These are phyloP conservation scores for Brachymystax lenok DNA, from an alignment of 2,797 vertebrate species.

Conservation along the genomic window DNA sequence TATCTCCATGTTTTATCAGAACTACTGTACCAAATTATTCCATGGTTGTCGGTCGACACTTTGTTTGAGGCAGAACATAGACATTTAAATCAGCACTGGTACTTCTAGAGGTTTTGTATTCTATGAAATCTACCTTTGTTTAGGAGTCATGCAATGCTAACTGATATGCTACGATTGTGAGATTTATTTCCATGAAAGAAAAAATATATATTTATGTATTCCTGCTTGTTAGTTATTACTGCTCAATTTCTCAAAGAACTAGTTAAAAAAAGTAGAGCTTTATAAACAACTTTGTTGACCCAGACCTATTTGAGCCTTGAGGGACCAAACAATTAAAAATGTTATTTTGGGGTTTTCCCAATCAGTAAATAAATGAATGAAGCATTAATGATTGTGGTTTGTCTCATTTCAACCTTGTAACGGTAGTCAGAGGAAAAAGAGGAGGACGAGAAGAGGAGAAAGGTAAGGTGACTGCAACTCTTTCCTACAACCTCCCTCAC, in stretches of 20 bases:
- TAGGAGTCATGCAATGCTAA: constrained; percentile 60
- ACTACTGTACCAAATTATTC: constrained; percentile 46
- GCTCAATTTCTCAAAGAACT: constrained; percentile 53
- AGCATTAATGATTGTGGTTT: constrained; percentile 38
- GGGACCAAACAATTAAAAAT: constrained; percentile 74
- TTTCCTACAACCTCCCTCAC: constrained; percentile 3
- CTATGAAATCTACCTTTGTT: constrained; percentile 64
- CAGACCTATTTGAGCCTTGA: constrained; percentile 66
- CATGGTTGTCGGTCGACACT: constrained; percentile 40
- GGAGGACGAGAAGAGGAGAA: neutral
- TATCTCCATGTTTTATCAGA: constrained; percentile 60
- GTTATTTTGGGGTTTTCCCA: constrained; percentile 75
- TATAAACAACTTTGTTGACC: constrained; percentile 68
- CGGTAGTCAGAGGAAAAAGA: neutral
- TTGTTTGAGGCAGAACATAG: constrained; percentile 45
- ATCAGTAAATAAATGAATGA: constrained; percentile 81
- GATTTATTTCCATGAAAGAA: constrained; percentile 64
- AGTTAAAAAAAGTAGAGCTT: constrained; percentile 46
- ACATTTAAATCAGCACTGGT: constrained; percentile 51
- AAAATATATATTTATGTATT: constrained; percentile 66
- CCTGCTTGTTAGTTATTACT: constrained; percentile 63
- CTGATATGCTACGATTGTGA: constrained; percentile 50
- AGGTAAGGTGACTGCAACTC: no score
- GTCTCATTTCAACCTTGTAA: constrained; percentile 33
- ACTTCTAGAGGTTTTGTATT: constrained; percentile 69